Percentiles rank a stretch among this genome's conserved stretches.
Evolutionary conservation across 2,113 vertebrate species (phyloP).

Genomic region (Gymnarchus niloticus): DNA sequence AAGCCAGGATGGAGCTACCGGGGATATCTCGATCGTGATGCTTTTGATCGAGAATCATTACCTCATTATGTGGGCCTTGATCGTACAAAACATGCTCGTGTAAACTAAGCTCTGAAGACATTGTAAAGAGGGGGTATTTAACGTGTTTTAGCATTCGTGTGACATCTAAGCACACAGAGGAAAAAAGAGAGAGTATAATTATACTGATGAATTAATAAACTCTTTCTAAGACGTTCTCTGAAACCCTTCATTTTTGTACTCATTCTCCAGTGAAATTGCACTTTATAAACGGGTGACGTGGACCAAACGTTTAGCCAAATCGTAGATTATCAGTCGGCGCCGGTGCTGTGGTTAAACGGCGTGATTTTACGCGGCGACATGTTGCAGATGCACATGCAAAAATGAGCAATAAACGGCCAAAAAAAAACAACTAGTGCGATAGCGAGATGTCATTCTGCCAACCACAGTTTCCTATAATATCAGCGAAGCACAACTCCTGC

Average conservation of each 20-base stretch:
- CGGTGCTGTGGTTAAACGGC: not conserved
- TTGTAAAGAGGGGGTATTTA: not conserved
- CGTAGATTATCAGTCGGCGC: not conserved
- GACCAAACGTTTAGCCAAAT: not conserved
- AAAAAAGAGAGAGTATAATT: not conserved
- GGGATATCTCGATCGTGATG: slow-evolving; percentile 22
- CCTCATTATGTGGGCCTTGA: slow-evolving; percentile 27
- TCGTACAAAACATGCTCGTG: not conserved
- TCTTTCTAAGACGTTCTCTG: not conserved
- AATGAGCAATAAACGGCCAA: not conserved
- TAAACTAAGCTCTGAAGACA: slow-evolving; percentile 1
- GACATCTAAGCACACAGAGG: not conserved
- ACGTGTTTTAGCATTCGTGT: not conserved
- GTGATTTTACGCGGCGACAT: not conserved
- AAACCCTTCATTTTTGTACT: not conserved
- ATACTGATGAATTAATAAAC: slow-evolving; percentile 7
- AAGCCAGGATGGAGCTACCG: not conserved
- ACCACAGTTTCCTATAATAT: too few relatives aligned
- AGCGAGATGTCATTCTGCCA: not conserved
- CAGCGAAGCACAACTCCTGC: too few relatives aligned
- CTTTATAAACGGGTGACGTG: not conserved
- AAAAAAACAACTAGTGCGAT: not conserved
- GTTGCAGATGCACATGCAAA: not conserved
- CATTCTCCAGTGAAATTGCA: not conserved
- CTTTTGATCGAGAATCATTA: slow-evolving; percentile 28